These are phyloP conservation scores for Nipponia nippon DNA, from an alignment of 2,113 vertebrate species.

Conservation along the genomic window DNA sequence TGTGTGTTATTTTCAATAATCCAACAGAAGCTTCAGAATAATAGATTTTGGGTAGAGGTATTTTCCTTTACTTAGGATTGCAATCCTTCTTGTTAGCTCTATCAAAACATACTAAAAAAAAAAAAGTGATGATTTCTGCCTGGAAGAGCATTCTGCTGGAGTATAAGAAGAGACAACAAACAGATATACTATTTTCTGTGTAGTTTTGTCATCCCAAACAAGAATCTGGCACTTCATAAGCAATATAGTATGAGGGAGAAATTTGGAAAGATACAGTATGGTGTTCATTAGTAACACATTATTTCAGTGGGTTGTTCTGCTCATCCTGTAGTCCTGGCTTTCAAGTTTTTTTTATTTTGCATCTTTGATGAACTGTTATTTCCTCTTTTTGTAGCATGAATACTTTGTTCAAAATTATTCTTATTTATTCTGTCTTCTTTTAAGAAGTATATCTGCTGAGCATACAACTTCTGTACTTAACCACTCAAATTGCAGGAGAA, in stretches of 20 bases:
- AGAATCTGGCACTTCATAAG: background rate
- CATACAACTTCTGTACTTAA: background rate
- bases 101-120: background rate
- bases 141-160: background rate
- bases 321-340: background rate
- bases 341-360: background rate
- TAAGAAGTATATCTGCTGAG: background rate
- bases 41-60: background rate
- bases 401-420: background rate
- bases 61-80: background rate
- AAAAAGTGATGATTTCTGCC: background rate
- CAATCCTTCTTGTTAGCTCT: background rate
- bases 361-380: background rate
- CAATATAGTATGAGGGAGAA: background rate
- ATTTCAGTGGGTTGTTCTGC: background rate
- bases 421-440: background rate
- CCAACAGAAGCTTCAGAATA: background rate
- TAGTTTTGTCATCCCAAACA: background rate
- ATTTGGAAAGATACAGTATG: background rate
- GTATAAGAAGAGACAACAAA: background rate
- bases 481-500: background rate
- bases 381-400: background rate
- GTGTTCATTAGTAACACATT: background rate
- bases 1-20: background rate
- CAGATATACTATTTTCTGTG: background rate